Evolutionary conservation across 2,888 invertebrate species (phyloP), one percentile per base, ranked within the genome.

Genomic region (Zygothrica quintamaculata): DNA sequence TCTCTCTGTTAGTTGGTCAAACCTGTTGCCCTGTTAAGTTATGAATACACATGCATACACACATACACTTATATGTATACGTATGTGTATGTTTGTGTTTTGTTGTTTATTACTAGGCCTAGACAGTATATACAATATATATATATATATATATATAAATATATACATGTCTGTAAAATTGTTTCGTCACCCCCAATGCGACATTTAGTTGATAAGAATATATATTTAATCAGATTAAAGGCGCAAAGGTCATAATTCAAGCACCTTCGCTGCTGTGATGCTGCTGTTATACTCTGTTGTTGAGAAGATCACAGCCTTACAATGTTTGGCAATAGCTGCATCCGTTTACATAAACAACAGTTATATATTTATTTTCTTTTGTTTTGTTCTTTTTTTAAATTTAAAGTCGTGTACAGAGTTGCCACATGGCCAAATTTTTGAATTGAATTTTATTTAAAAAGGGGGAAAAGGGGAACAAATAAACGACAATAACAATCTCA

Each of bases 21-120:
- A 74, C 71, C 75, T 71, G 71, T 71, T 71, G 71, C 53, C 62
- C 39, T 50, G 39, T 22, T 60, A 31, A 58, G 33, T 44, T 42
- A 43, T 48, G 47, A 33, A 50, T 68, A n/a, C n/a, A n/a, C n/a
- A n/a, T n/a, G n/a, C n/a, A n/a, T n/a, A n/a, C n/a, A n/a, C n/a
- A n/a, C n/a, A n/a, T n/a, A n/a, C n/a, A n/a, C n/a, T n/a, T n/a
- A n/a, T 48, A 40, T 48, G 52, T 68, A 39, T 11, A 18, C 22
- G 18, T 29, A 12, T 44, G 33, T 48, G 25, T 18, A n/a, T 29
- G n/a, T 40, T 11, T 44, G 15, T 29, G 7, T 37, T n/a, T 50
- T 53, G 33, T 50, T 55, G 39, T 66, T 67, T 56, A 44, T 47
- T 31, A 25, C 16, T 34, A 47, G 42, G 52, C 43, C 29, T 22